phyloP scores from a whole-genome alignment of 1,140 invertebrate genomes.

The Drosophila mayri region DNA sequence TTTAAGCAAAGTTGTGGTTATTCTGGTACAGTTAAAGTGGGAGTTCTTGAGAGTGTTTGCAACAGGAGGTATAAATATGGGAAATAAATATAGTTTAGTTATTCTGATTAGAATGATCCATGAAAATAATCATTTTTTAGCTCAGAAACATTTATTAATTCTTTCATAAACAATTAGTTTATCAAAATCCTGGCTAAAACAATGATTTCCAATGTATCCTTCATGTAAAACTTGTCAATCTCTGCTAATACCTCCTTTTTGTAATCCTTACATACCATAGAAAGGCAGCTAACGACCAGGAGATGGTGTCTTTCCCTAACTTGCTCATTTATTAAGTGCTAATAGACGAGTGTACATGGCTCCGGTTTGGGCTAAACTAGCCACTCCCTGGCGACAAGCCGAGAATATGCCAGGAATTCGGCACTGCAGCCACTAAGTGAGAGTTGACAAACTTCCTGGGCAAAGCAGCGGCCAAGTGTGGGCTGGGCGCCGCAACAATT shows the following conservation, averaged over 20 bases:
- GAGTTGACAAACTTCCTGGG: constrained; percentile 25
- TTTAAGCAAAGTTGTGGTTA: constrained; percentile 30
- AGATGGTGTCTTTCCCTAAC: constrained; percentile 36
- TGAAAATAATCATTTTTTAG: background rate
- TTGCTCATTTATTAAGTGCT: constrained; percentile 72
- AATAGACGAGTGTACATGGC: constrained; percentile 54
- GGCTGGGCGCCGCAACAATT: constrained; percentile 48
- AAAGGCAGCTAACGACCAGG: constrained; percentile 17
- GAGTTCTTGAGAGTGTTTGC: background rate
- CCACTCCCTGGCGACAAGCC: constrained; percentile 30
- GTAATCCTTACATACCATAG: constrained; percentile 20
- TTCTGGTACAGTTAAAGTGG: constrained; percentile 1
- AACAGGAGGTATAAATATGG: background rate
- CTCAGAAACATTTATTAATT: background rate
- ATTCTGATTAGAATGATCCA: too few relatives aligned
- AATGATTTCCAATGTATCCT: background rate
- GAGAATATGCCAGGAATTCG: constrained; percentile 75
- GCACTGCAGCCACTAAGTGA: constrained; percentile 41
- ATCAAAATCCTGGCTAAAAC: background rate
- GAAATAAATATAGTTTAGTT: background rate
- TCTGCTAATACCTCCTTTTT: constrained; percentile 1
- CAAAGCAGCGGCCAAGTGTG: constrained; percentile 4
- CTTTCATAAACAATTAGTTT: background rate
- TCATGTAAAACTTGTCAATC: constrained; percentile 28
- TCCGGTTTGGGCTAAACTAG: constrained; percentile 36